These are phyloP conservation scores for Acromyrmex heyeri DNA, from an alignment of 1,140 invertebrate genomes.

Conservation along the genomic window DNA sequence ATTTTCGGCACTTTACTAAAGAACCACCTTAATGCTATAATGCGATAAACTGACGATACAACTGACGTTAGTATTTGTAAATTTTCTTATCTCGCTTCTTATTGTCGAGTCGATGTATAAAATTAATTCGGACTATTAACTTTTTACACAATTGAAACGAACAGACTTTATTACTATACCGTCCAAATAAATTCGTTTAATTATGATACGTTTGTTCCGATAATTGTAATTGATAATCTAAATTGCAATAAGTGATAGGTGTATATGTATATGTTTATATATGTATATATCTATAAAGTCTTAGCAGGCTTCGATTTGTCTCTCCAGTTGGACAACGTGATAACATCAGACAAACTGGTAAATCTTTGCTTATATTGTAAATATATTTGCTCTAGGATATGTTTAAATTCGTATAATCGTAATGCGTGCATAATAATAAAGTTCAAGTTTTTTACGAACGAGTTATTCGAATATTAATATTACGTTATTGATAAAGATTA, in stretches of 20 bases:
- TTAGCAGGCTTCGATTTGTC: constrained; percentile 5
- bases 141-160: not conserved
- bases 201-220: constrained; percentile 9
- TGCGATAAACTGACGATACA: not conserved
- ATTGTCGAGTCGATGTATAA: not conserved
- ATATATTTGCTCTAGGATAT: not conserved
- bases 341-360: constrained; percentile 12
- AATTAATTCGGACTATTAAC: constrained; percentile 2
- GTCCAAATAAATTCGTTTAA: constrained; percentile 17
- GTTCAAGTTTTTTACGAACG: not conserved
- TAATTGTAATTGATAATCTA: constrained; percentile 28
- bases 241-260: not conserved
- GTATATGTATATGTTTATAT: not conserved
- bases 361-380: constrained; percentile 6
- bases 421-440: not conserved
- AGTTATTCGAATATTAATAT: not conserved
- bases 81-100: constrained; percentile 34
- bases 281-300: constrained; percentile 29
- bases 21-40: not conserved
- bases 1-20: too few species aligned
- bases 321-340: constrained; percentile 17
- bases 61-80: not conserved
- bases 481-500: not conserved
- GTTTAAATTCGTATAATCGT: not conserved
- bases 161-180: not conserved